Evolutionary conservation across 2,113 vertebrate species (phyloP).

Genomic region (Aythya baeri): DNA sequence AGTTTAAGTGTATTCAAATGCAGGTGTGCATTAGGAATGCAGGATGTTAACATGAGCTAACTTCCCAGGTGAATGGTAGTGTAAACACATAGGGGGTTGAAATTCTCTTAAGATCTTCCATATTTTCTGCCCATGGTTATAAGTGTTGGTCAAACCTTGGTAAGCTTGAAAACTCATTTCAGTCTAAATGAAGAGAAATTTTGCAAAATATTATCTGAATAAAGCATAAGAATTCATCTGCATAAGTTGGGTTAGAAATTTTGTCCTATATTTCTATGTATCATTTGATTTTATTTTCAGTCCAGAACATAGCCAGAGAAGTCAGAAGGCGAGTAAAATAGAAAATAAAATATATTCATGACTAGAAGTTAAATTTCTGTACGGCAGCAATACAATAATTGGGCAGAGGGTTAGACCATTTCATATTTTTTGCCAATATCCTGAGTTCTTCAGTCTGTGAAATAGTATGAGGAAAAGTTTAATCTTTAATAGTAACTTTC

Average conservation of each 20-base stretch:
- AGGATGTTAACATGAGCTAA: rapidly evolving
- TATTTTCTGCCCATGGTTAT: not conserved
- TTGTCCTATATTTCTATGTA: not conserved
- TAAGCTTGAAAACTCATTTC: not conserved
- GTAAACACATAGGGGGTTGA: not conserved
- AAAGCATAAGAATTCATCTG: not conserved
- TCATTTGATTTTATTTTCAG: not conserved
- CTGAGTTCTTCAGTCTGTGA: not conserved
- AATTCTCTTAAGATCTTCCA: not conserved
- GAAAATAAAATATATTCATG: not conserved
- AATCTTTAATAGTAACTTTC: not conserved
- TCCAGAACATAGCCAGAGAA: not conserved
- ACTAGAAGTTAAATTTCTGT: not conserved
- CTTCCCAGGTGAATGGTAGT: not conserved
- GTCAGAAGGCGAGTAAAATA: not conserved
- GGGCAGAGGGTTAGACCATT: not conserved
- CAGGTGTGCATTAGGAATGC: not conserved
- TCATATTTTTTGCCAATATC: not conserved
- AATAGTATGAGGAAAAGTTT: not conserved
- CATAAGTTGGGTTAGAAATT: not conserved
- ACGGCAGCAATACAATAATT: not conserved
- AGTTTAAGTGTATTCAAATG: not conserved
- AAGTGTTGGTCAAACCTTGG: not conserved
- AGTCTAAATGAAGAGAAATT: not conserved
- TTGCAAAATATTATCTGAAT: not conserved